Evolutionary conservation across 2,113 vertebrate genomes (phyloP).

Genomic region (Petaurus breviceps): DNA sequence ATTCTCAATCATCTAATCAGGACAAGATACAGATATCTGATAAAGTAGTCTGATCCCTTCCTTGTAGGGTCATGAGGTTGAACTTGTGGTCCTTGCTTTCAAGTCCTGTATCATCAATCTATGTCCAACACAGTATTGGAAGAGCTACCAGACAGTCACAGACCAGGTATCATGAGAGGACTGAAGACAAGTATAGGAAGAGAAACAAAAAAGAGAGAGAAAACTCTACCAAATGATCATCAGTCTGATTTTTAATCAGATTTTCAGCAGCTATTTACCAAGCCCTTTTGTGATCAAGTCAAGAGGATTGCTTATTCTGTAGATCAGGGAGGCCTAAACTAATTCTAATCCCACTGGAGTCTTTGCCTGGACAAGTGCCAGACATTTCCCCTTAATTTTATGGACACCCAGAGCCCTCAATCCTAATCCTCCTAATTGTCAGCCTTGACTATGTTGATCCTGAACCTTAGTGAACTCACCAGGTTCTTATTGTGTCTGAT

Average conservation of each 20-base stretch:
- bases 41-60: neutral
- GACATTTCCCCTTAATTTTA: neutral
- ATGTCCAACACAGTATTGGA: neutral
- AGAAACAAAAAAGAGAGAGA: neutral
- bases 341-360: neutral
- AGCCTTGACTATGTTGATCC: neutral
- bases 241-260: neutral
- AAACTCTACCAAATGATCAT: neutral
- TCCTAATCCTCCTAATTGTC: neutral
- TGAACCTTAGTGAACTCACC: neutral
- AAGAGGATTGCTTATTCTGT: neutral
- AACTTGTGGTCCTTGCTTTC: neutral
- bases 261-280: neutral
- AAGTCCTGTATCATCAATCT: neutral
- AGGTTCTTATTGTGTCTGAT: neutral
- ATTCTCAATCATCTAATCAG: neutral
- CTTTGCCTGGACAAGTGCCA: neutral
- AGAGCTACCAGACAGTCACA: neutral
- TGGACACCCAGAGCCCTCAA: neutral
- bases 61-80: neutral
- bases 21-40: neutral
- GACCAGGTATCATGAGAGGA: neutral
- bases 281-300: neutral
- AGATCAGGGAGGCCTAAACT: neutral
- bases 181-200: neutral